phyloP scores from a whole-genome alignment of 2,797 vertebrate genomes.

The Mormyrus proboscirostris region DNA sequence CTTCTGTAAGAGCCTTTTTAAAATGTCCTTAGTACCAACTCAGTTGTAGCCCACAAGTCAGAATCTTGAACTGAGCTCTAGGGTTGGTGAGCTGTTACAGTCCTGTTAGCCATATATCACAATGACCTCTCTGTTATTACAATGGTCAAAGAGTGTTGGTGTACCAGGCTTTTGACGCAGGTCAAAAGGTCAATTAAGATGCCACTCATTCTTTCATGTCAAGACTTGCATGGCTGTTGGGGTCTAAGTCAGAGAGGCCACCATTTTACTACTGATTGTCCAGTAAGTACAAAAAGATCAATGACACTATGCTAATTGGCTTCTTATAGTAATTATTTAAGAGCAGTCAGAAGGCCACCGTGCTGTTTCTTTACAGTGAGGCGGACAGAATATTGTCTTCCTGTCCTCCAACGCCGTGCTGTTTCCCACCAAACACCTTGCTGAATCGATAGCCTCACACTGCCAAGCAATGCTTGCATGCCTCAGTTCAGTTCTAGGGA shows the following conservation, averaged over 20 bases:
- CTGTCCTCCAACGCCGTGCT: neutral
- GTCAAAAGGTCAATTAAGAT: neutral
- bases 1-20: neutral
- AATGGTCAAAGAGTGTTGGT: neutral
- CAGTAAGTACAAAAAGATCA: neutral
- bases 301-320: neutral
- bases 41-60: neutral
- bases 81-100: neutral
- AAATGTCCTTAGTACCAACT: neutral
- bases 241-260: neutral
- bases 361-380: neutral
- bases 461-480: neutral
- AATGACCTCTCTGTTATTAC: neutral
- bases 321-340: neutral
- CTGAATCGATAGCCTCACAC: neutral
- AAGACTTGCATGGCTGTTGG: neutral
- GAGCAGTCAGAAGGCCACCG: neutral
- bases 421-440: neutral
- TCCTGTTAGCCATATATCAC: neutral
- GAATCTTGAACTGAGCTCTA: neutral
- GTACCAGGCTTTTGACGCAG: neutral
- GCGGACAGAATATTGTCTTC: neutral
- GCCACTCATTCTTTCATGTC: neutral
- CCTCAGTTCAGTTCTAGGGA: neutral
- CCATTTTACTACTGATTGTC: neutral